Evolutionary conservation across 2,797 vertebrate species (phyloP), one percentile per base, ranked within the genome.

Genomic region (Arctocebus calabarensis): DNA sequence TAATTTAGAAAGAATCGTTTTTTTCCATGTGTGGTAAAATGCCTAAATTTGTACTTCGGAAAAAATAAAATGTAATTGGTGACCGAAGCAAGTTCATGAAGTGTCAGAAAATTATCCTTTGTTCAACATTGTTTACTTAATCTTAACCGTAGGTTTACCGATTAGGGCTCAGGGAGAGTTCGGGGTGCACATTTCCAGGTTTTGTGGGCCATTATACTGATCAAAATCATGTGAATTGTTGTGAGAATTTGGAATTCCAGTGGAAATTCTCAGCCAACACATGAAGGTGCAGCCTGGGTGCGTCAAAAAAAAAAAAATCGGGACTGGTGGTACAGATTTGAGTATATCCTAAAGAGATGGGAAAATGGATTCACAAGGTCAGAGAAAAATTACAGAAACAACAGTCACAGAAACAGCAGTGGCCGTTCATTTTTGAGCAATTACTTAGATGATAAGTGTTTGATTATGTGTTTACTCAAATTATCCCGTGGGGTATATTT

Each of bases 181-280:
- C 27, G 9, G 7, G 32, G 16, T 86, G 7, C n/a, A 55, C 43
- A 71, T 78, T 79, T 62, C 68, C 92, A 55, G 11, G 2, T 78
- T 88, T 70, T 29, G 10, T 45, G 82, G 52, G 14, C 40, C 16
- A 57, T 1, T 40, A 32, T 66, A 19, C 57, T 52, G 37, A 73
- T 52, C 2, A 77, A 81, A 85, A 71, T n/a, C 6, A 0, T 37
- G n/a, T 62, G 66, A 92, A 32, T 71, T 23, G 71, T 14, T 71
- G 13, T 89, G 78, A 73, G 55, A 94, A 87, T 83, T 97, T 43
- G 83, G 43, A 92, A 88, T 88, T 73, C 14, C n/a, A 27, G 0
- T 88, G 23, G 3, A 87, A 90, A 45, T 75, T 4, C 12, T 85
- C 20, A 52, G n/a, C 10, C 64, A 84, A n/a, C 1, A 40, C 7